These are phyloP conservation scores for Epiblema foenella DNA, from an alignment of 2,888 invertebrate species.

Conservation along the genomic window DNA sequence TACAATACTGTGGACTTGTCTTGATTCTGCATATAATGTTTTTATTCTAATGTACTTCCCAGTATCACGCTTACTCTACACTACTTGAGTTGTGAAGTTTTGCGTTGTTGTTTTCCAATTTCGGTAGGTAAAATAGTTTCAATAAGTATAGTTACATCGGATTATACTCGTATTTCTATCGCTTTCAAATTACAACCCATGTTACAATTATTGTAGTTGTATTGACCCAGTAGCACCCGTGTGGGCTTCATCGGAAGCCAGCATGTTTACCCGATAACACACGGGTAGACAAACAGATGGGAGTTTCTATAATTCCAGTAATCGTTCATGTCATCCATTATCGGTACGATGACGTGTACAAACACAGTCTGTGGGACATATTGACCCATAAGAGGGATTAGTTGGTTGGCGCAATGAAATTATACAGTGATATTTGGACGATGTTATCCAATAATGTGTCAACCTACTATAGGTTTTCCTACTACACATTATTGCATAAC, in stretches of 20 bases:
- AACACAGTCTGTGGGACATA: conserved; percentile 51
- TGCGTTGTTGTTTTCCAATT: too few species aligned
- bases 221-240: conserved; percentile 8
- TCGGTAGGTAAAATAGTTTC: too few species aligned
- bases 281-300: conserved; percentile 41
- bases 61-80: neutral
- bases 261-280: conserved; percentile 30
- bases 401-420: conserved; percentile 3
- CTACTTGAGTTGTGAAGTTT: neutral
- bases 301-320: conserved; percentile 47
- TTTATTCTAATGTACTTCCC: too few species aligned
- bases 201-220: conserved; percentile 11
- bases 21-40: too few species aligned
- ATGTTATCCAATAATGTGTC: too few species aligned
- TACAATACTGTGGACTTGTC: too few species aligned
- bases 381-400: conserved; percentile 30
- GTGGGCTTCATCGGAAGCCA: conserved; percentile 23
- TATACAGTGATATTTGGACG: neutral
- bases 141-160: too few species aligned
- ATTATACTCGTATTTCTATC: neutral
- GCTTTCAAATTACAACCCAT: neutral
- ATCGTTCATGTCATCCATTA: conserved; percentile 56
- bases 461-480: too few species aligned
- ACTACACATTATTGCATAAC: too few species aligned
- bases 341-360: conserved; percentile 59